Evolutionary conservation across 2,797 vertebrate species (phyloP), one percentile per base, ranked within the genome.

Genomic region (Lutra lutra): DNA sequence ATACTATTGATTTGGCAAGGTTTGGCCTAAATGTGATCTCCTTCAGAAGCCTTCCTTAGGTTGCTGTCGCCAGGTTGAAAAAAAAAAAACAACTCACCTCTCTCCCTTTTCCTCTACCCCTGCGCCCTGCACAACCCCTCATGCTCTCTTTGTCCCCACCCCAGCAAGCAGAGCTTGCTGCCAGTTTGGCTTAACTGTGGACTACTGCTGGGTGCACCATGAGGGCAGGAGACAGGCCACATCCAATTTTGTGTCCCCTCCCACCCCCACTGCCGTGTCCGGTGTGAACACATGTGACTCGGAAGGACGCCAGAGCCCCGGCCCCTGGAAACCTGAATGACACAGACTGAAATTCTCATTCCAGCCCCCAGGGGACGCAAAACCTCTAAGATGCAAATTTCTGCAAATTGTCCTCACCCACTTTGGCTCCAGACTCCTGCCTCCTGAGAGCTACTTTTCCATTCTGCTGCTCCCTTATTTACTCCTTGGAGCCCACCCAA

Each of bases 191-290:
- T 18, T 25, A 25, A 4, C 82, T 94, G 78, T 35, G 21, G 15
- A 25, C 15, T 20, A 17, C 5, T 2, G 2, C 62, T 27, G 18
- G 21, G 40, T 20, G 5, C 13, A 51, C 14, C 60, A 14, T 25
- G 13, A 82, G 72, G 43, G 17, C 48, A 8, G 48, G 40, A 35
- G 60, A 82, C 7, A 0, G 0, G 21, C 8, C 7, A 5, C 20
- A 7, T 32, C 29, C 29, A 1, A 5, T 38, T 40, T 13, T 29
- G 43, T n/a, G 12, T 2, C 70, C 20, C 18, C 46, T 73, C 25
- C 27, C 4, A 1, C 32, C 56, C 35, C 38, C 2, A 29, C 27
- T 8, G 1, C 38, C 0, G 0, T 5, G 12, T 21, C 51, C 46
- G 60, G 18, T 29, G 7, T 5, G 27, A 60, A 40, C 13, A 18